These are phyloP conservation scores for Neria commutata DNA, from an alignment of 2,888 invertebrate species.

Conservation along the genomic window DNA sequence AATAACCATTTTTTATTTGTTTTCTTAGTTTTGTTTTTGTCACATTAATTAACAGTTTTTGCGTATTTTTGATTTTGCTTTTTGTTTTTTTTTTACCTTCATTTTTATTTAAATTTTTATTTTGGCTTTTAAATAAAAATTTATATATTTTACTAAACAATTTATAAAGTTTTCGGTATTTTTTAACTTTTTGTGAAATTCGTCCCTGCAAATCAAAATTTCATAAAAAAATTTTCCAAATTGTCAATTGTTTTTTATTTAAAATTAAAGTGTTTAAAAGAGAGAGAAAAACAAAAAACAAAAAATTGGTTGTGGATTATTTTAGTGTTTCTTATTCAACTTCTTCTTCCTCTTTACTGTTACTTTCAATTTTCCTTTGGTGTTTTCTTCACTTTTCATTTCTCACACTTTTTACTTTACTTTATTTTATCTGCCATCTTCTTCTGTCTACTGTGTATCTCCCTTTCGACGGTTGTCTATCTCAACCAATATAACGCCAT, in stretches of 20 bases:
- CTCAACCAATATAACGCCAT: neutral
- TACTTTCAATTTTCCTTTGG: slow-evolving; percentile 5
- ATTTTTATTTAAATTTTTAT: slow-evolving; percentile 1
- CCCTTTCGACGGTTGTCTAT: too few relatives aligned
- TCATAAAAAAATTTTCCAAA: too few relatives aligned
- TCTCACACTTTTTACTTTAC: neutral
- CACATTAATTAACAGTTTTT: neutral
- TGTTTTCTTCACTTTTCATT: neutral
- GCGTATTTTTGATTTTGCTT: neutral
- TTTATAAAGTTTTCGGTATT: neutral
- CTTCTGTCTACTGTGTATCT: neutral
- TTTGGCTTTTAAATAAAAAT: neutral
- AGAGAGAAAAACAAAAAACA: slow-evolving; percentile 5
- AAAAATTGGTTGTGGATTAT: slow-evolving; percentile 34
- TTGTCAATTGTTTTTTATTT: too few relatives aligned
- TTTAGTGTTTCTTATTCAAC: slow-evolving; percentile 7
- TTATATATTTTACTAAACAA: neutral
- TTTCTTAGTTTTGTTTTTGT: slow-evolving; percentile 1
- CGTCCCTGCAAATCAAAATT: neutral
- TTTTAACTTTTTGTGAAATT: neutral
- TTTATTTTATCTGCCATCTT: neutral
- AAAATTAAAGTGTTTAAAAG: too few relatives aligned
- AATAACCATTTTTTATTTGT: slow-evolving; percentile 27
- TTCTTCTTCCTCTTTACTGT: neutral
- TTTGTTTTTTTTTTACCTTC: neutral